A percentile compares a stretch with the other conserved stretches of the same genome.
Evolutionary conservation across 2,113 vertebrate genomes (phyloP).

Genomic region (Spea bombifrons): DNA sequence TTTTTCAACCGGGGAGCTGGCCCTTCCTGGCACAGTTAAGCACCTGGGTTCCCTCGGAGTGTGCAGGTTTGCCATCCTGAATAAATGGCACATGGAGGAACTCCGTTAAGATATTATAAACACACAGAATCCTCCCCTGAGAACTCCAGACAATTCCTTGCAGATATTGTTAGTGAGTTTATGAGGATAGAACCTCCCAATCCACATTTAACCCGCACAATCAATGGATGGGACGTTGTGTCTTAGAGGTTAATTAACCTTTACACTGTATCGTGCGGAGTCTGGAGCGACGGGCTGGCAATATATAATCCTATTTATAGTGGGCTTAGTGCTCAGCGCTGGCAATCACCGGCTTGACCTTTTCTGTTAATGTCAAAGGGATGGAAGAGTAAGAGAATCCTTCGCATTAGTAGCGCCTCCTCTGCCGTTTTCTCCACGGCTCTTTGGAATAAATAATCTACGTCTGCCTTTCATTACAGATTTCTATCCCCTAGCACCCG

Average conservation of each 20-base stretch:
- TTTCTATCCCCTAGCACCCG: neutral
- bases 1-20: too few species aligned
- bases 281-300: conserved; percentile 1
- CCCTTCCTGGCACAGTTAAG: too few species aligned
- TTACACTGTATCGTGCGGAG: neutral
- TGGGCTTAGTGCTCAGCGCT: conserved; percentile 17
- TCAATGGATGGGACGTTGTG: neutral
- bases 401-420: neutral
- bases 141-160: neutral
- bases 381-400: conserved; percentile 1
- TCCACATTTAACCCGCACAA: conserved; percentile 11
- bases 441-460: conserved; percentile 24
- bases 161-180: conserved; percentile 14
- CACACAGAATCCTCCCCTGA: too few species aligned
- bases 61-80: too few species aligned
- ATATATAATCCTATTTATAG: conserved; percentile 56
- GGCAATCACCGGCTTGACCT: conserved; percentile 54
- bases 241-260: conserved; percentile 42
- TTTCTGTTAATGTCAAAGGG: conserved; percentile 61
- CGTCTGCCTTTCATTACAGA: conserved; percentile 12
- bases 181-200: neutral
- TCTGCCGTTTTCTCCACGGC: conserved; percentile 9
- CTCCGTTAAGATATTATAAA: too few species aligned
- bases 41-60: too few species aligned
- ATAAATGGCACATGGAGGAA: too few species aligned